Base-by-base conservation (phyloP, 1,140 invertebrate genomes). In the Leptinotarsa texana region DNA sequence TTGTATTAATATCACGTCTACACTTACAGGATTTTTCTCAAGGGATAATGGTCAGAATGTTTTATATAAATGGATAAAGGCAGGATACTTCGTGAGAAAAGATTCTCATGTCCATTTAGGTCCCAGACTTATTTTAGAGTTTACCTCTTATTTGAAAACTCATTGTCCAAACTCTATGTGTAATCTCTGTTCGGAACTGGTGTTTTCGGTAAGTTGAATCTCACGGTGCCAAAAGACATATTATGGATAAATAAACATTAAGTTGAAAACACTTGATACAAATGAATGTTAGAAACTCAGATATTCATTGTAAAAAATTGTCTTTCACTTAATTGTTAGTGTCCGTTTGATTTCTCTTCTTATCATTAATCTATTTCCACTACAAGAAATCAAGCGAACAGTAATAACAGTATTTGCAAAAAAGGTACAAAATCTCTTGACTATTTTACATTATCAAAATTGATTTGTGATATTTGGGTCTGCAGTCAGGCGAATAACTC, bases 1-100 rank as follows among this genome's bases (percentile, higher is more conserved):
- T 24, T 80, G 76, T 63, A 73, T 81, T 66, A 83, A 83, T 72
- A 74, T 82, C 33, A 78, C 81, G 5, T 81, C 81, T 13, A 81
- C 71, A 15, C 57, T 83, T 33, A 75, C 77, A 42, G 73, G 57
- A 18, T 66, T 24, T 71, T 78, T 78, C 62, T 68, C 74, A 17
- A 71, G 78, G 69, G 75, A 75, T 42, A 80, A 75, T 70, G 80
- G 77, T 47, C 74, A 82, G 70, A 79, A 72, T n/a, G 71, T 78
- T 66, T 63, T 83, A 27, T 70, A 74, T 21, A 80, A 78, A 67
- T 82, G 81, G 81, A 66, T 78, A 49, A 74, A 68, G 51, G 73
- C 69, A 49, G 79, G 78, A 3, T 82, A 81, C 67, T 82, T 80
- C 63, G 69, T 82, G 0, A 77, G 75, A 62, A 66, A 77, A 61